phyloP scores from a whole-genome alignment of 2,113 vertebrate genomes.

The Cyanocitta stelleri region DNA sequence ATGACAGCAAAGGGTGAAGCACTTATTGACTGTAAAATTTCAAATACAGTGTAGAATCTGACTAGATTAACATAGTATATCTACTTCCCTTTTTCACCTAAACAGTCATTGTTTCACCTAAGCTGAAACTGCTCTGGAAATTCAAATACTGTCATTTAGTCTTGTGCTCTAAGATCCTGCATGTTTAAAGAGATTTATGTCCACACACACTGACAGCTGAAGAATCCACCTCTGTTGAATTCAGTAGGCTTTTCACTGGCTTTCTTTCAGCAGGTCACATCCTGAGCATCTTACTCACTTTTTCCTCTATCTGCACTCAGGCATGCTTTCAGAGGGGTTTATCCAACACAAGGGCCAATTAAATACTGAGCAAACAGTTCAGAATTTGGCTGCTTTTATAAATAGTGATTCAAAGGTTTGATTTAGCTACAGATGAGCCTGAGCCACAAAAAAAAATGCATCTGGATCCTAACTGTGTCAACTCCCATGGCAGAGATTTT shows the following conservation, averaged over 20 bases:
- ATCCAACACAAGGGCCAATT: neutral
- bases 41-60: neutral
- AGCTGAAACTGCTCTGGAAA: neutral
- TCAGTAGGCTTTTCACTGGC: neutral
- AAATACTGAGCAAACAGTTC: conserved; percentile 20
- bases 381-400: conserved; percentile 31
- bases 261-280: neutral
- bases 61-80: neutral
- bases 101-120: neutral
- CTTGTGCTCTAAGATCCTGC: neutral
- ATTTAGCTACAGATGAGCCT: conserved; percentile 18
- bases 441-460: conserved; percentile 24
- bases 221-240: neutral
- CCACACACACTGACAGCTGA: neutral
- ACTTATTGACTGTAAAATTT: neutral
- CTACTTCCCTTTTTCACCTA: neutral
- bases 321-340: neutral
- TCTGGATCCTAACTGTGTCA: conserved; percentile 29
- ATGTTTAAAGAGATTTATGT: neutral
- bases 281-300: conserved; percentile 29
- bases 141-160: neutral
- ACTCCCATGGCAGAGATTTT: neutral
- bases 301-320: neutral
- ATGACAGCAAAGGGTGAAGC: neutral
- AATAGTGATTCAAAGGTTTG: conserved; percentile 37